phyloP scores from a whole-genome alignment of 1,140 invertebrate genomes.

The Heterodera carotae region DNA sequence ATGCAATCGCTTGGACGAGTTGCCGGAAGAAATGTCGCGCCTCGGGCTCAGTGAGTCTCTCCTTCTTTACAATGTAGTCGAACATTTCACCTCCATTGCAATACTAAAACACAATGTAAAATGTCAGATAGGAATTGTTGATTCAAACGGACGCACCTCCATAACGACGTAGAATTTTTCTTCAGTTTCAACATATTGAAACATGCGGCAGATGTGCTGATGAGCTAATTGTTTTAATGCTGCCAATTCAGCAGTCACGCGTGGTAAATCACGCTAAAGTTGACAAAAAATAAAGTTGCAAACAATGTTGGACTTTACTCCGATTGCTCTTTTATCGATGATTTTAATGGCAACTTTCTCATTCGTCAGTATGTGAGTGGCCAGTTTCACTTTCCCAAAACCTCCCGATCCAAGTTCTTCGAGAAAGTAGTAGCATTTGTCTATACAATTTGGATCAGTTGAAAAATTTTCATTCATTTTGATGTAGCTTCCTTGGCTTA shows the following conservation, averaged over 20 bases:
- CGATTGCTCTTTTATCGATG: conserved; percentile 77
- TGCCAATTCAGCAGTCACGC: conserved; percentile 78
- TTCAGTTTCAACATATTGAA: conserved; percentile 72
- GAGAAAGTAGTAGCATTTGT: conserved; percentile 34
- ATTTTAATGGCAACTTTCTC: conserved; percentile 85
- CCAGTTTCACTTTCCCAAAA: conserved; percentile 78
- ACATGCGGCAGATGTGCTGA: conserved; percentile 76
- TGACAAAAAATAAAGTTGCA: conserved; percentile 39
- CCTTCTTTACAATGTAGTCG: conserved; percentile 80
- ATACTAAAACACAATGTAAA: conserved; percentile 69
- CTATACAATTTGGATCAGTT: conserved; percentile 28
- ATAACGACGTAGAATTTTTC: conserved; percentile 75
- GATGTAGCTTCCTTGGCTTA: too few relatives aligned
- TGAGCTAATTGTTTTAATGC: conserved; percentile 79
- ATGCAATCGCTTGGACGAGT: conserved; percentile 78
- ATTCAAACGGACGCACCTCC: conserved; percentile 69
- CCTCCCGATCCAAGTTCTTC: conserved; percentile 52
- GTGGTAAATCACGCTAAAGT: conserved; percentile 76
- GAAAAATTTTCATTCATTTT: conserved; percentile 33
- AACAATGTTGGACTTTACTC: conserved; percentile 69
- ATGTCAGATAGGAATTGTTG: conserved; percentile 21
- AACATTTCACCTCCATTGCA: conserved; percentile 82
- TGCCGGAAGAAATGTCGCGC: conserved; percentile 77
- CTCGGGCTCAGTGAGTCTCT: conserved; percentile 74
- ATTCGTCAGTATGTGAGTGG: conserved; percentile 76